phyloP scores from a whole-genome alignment of 2,888 invertebrate genomes.

The Hartigia nigra region DNA sequence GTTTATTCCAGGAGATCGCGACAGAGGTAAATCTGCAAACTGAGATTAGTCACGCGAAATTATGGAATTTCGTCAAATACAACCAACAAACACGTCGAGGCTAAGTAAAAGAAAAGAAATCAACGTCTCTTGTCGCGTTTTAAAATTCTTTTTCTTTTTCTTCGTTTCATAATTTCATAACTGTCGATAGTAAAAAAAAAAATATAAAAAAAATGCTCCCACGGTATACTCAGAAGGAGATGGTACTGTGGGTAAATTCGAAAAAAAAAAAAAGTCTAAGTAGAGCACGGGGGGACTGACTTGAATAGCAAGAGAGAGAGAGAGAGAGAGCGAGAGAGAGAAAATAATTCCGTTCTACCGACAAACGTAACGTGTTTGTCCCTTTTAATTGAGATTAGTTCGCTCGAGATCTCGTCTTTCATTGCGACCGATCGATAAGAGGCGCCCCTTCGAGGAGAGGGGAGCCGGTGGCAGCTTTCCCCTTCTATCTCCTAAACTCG shows the following conservation, averaged over 20 bases:
- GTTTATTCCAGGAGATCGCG: background rate
- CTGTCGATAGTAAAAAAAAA: background rate
- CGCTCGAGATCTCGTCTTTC: slow-evolving; percentile 48
- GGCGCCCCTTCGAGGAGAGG: background rate
- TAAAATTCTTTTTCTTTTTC: background rate
- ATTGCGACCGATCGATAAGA: slow-evolving; percentile 50
- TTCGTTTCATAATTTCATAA: background rate
- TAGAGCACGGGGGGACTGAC: background rate
- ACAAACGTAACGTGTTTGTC: slow-evolving; percentile 27
- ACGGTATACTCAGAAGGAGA: background rate
- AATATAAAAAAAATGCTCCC: too few relatives aligned
- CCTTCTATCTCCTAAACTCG: background rate
- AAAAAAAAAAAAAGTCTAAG: too few relatives aligned
- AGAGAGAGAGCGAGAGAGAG: background rate
- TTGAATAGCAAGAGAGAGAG: background rate
- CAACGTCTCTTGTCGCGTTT: background rate
- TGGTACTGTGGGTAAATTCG: background rate
- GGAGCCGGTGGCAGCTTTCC: background rate
- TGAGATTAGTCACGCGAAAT: background rate
- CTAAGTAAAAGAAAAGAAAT: background rate
- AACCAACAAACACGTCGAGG: background rate
- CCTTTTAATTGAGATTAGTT: slow-evolving; percentile 47
- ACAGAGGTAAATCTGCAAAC: background rate
- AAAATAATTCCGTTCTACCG: background rate
- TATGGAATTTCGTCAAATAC: background rate